Percentiles rank a stretch among this genome's conserved stretches.
These are phyloP conservation scores for Pantherophis guttatus DNA, from an alignment of 2,113 vertebrate species.

Conservation along the genomic window DNA sequence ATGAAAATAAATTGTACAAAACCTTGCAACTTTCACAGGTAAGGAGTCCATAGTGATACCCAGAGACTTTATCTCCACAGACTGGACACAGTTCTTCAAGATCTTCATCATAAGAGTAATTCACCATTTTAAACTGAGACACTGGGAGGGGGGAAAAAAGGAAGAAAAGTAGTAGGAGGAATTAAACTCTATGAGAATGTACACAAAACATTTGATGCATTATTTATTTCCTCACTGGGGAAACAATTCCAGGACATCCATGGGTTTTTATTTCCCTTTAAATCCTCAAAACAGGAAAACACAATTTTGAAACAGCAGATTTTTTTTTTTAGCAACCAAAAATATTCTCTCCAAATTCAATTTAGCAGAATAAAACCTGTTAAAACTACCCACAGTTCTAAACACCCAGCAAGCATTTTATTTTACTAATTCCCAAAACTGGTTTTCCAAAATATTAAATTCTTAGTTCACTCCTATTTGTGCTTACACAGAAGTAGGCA, in stretches of 20 bases:
- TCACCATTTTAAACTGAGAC: slow-evolving; percentile 98
- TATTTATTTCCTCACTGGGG: not conserved
- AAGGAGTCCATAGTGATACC: slow-evolving; percentile 97
- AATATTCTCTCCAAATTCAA: not conserved
- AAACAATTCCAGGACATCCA: not conserved
- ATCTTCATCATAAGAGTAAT: slow-evolving; percentile 98
- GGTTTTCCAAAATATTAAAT: not conserved
- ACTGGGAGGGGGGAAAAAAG: slow-evolving; percentile 66
- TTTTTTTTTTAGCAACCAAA: not conserved
- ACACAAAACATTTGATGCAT: slow-evolving; percentile 5
- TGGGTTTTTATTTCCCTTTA: not conserved
- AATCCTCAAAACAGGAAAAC: not conserved
- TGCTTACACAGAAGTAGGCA: not conserved
- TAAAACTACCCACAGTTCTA: not conserved
- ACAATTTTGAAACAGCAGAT: not conserved
- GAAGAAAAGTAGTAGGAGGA: slow-evolving; percentile 28
- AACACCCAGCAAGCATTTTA: not conserved
- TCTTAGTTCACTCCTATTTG: not conserved
- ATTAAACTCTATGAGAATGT: slow-evolving; percentile 43
- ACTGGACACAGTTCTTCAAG: slow-evolving; percentile 97
- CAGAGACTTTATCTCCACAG: slow-evolving; percentile 98
- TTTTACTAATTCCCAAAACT: not conserved
- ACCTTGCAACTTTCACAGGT: slow-evolving; percentile 99
- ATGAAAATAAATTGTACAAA: slow-evolving; percentile 56
- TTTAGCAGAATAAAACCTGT: not conserved